Conservation (phyloP, 2,113 vertebrate species). For the Tenebrosternarchus preto region DNA sequence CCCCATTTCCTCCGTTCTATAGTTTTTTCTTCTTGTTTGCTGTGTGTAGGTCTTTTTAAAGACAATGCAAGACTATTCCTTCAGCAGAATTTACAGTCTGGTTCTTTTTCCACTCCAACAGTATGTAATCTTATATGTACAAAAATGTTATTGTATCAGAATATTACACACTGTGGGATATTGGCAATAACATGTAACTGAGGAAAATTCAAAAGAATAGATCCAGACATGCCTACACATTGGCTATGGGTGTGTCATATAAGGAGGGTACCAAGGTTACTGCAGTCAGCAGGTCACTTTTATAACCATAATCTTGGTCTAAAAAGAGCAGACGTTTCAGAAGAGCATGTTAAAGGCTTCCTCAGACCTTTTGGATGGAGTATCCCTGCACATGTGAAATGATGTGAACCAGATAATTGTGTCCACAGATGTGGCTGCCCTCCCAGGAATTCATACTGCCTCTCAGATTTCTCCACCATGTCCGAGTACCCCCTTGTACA, state of each 20-base stretch:
- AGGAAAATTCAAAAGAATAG: no score
- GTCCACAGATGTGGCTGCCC: conserved; percentile 75
- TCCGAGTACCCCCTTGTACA: conserved; percentile 55
- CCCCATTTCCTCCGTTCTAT: no score
- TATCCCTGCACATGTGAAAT: conserved; percentile 56
- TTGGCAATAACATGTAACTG: not conserved
- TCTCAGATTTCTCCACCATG: conserved; percentile 72
- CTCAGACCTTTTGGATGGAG: not conserved
- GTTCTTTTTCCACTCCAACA: no score
- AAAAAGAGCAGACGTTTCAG: conserved; percentile 6
- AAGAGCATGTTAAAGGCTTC: conserved; percentile 4
- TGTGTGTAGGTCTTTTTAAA: no score
- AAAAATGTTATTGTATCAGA: no score
- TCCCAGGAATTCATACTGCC: conserved; percentile 69
- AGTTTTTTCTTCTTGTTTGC: no score
- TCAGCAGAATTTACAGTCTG: no score
- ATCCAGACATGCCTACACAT: no score
- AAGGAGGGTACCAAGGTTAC: not conserved
- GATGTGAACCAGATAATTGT: conserved; percentile 71
- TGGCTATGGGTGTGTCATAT: not conserved
- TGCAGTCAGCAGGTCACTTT: not conserved
- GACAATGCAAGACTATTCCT: no score
- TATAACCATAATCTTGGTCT: not conserved
- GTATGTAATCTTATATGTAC: no score
- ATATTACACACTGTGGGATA: not conserved